Evolutionary conservation across 1,140 invertebrate genomes (phyloP), one percentile per base, ranked within the genome.

Genomic region (Eurytemora carolleeae): DNA sequence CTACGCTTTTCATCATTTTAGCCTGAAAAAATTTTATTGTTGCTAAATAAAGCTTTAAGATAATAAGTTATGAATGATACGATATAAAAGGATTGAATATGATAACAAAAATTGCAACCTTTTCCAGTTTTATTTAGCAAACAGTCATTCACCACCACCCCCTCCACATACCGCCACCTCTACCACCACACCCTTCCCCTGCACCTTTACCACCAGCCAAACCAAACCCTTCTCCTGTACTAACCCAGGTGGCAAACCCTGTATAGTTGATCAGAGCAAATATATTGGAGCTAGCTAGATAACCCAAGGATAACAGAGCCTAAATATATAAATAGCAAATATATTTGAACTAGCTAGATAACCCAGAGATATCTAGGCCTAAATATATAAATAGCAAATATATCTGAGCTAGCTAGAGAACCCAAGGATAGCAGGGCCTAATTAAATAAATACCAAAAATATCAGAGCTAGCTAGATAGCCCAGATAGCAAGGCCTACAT

Each of bases 171-270:
- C n/a, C 15, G n/a, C 15, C 44, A n/a, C 44, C n/a, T n/a, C n/a
- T 55, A 55, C 21, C 15, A 55, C 7, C n/a, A 21, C 21, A 12
- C 54, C 21, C 20, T 55, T 17, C 21, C 18, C 7, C 12, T 55
- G 3, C 54, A 21, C n/a, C n/a, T n/a, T n/a, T n/a, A n/a, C n/a
- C n/a, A n/a, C n/a, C n/a, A n/a, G n/a, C n/a, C n/a, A n/a, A n/a
- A n/a, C n/a, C n/a, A 44, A 44, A 44, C n/a, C n/a, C n/a, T 57
- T 57, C 7, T 24, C 24, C 12, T 25, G 24, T 19, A 61, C 22
- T 62, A 23, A 62, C 60, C 60, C 60, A 62, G 15, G 60, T 62
- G 18, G 60, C 60, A 62, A 62, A 62, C n/a, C 60, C 60, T 58
- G 60, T 62, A 62, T 62, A 62, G 25, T 62, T 62, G 60, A 62